A percentile compares a stretch with the other conserved stretches of the same genome.
phyloP scores from a whole-genome alignment of 1,140 invertebrate species.

The Penaeus indicus region DNA sequence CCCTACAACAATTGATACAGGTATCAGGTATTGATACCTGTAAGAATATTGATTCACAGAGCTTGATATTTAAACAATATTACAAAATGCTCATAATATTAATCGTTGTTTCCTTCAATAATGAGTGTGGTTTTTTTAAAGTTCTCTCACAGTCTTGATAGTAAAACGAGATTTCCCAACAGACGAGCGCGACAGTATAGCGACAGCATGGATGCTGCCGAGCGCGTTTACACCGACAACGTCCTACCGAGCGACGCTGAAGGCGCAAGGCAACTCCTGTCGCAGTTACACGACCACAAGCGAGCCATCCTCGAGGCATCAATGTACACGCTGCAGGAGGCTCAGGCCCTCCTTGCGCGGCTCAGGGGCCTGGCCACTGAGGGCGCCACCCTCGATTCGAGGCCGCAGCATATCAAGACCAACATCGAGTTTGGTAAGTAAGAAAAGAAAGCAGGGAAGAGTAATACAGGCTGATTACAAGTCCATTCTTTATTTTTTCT shows the following conservation, averaged over 20 bases:
- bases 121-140: too few relatives aligned
- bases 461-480: not conserved
- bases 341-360: constrained; percentile 81
- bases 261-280: constrained; percentile 71
- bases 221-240: constrained; percentile 77
- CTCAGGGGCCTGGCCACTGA: constrained; percentile 78
- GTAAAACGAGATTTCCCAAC: constrained; percentile 27
- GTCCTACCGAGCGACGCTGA: constrained; percentile 79
- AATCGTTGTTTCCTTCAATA: too few relatives aligned
- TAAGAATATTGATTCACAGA: too few relatives aligned
- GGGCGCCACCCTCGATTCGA: constrained; percentile 81
- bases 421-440: constrained; percentile 76
- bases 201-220: constrained; percentile 78
- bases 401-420: constrained; percentile 78
- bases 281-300: constrained; percentile 71
- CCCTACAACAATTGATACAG: too few relatives aligned
- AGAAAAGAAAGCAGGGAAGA: not conserved
- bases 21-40: too few relatives aligned
- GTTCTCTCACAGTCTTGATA: too few relatives aligned
- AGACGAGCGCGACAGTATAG: constrained; percentile 80
- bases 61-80: too few relatives aligned
- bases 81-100: too few relatives aligned
- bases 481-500: not conserved
- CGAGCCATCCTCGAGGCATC: constrained; percentile 81
- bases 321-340: constrained; percentile 83